Evolutionary conservation across 2,113 vertebrate genomes (phyloP).

Genomic region (Dicrurus megarhynchus): DNA sequence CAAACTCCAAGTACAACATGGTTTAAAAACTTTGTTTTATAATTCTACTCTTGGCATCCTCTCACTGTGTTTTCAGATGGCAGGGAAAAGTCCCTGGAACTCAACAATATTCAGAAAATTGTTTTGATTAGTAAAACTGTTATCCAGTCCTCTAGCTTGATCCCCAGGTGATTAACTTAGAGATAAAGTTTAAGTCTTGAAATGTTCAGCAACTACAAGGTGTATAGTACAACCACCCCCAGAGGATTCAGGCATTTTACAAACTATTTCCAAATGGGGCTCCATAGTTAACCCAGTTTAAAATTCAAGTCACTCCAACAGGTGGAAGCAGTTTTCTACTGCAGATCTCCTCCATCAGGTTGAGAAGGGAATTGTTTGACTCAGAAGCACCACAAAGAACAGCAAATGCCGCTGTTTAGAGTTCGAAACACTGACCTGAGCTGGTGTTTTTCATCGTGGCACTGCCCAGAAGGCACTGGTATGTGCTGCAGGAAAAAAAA

Average conservation of each 20-base stretch:
- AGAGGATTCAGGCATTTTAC: slow-evolving; percentile 61
- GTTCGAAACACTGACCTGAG: slow-evolving; percentile 21
- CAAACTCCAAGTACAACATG: slow-evolving; percentile 45
- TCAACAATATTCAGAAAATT: slow-evolving; percentile 61
- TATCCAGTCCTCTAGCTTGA: slow-evolving; percentile 58
- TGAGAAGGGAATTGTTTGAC: slow-evolving; percentile 37
- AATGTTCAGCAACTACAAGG: slow-evolving; percentile 59
- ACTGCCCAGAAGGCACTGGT: not conserved
- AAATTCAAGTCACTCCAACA: slow-evolving; percentile 63
- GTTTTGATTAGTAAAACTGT: slow-evolving; percentile 69
- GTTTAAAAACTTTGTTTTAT: slow-evolving; percentile 24
- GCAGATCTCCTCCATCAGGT: slow-evolving; percentile 37
- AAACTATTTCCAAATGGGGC: slow-evolving; percentile 77
- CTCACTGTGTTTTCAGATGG: slow-evolving; percentile 22
- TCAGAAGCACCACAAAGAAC: not conserved
- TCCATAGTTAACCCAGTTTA: slow-evolving; percentile 67
- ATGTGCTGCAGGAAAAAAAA: not conserved
- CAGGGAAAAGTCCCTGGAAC: slow-evolving; percentile 31
- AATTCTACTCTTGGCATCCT: not conserved
- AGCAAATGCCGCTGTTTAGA: not conserved
- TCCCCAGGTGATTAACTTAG: slow-evolving; percentile 60
- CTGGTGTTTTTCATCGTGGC: not conserved
- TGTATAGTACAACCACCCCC: slow-evolving; percentile 14
- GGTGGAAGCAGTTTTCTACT: slow-evolving; percentile 69
- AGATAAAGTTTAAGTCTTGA: slow-evolving; percentile 70